These are phyloP conservation scores for rat (Rattus norvegicus) DNA, from an alignment of 2,113 vertebrate species.

Conservation along the genomic window DNA sequence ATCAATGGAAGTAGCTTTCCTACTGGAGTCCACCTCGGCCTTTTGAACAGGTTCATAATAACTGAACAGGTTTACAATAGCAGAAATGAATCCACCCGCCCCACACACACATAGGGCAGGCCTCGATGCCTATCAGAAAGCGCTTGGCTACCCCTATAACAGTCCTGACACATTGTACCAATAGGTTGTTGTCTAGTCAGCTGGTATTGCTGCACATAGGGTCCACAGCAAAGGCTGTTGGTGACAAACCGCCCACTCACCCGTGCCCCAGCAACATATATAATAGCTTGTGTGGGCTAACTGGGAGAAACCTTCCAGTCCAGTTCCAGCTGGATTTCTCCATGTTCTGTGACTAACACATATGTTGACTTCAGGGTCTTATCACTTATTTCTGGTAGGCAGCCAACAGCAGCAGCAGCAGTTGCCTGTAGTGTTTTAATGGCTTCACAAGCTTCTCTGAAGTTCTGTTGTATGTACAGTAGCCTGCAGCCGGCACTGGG, in stretches of 20 bases:
- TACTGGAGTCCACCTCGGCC: background rate
- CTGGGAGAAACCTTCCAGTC: background rate
- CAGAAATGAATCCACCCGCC: background rate
- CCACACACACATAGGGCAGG: too few species aligned
- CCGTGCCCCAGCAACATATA: background rate
- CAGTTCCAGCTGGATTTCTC: background rate
- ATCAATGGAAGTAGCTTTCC: background rate
- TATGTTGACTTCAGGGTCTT: background rate
- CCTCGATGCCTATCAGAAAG: background rate
- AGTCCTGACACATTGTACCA: background rate
- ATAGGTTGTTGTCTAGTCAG: background rate
- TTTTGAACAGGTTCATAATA: background rate
- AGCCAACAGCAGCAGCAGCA: background rate
- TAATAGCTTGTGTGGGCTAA: background rate
- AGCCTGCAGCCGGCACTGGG: background rate
- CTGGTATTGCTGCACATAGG: background rate
- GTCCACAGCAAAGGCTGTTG: background rate
- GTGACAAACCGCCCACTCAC: background rate
- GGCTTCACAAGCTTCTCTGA: background rate
- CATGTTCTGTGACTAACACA: too few species aligned
- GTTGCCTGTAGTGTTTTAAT: background rate
- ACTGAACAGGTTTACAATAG: background rate
- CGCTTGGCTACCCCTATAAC: background rate
- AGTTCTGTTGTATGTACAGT: background rate
- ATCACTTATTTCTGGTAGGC: background rate